phyloP scores from a whole-genome alignment of 2,888 invertebrate species.

The Falcaria lacertinaria region DNA sequence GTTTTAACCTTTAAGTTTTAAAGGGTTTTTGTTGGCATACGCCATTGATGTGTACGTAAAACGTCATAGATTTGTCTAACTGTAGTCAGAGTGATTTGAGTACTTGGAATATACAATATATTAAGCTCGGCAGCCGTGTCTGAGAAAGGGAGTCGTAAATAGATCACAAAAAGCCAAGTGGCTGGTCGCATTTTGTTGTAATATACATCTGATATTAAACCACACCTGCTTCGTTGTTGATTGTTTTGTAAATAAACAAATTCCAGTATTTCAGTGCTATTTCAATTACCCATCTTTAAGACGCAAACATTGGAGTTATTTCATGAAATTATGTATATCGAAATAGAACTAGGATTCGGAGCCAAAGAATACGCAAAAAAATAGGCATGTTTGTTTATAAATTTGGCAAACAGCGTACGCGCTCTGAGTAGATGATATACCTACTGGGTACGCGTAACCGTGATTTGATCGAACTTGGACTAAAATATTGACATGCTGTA shows the following conservation, averaged over 20 bases:
- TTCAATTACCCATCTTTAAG: slow-evolving; percentile 7
- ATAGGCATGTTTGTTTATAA: background rate
- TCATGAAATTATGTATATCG: slow-evolving; percentile 2
- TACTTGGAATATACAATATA: slow-evolving; percentile 24
- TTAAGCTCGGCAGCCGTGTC: slow-evolving; percentile 7
- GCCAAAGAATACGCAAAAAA: background rate
- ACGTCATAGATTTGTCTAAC: slow-evolving; percentile 21
- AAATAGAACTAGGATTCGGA: background rate
- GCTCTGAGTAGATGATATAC: too few relatives aligned
- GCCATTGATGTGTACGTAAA: slow-evolving; percentile 24
- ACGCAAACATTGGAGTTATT: slow-evolving; percentile 9
- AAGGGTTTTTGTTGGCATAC: slow-evolving; percentile 47
- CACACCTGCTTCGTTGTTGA: slow-evolving; percentile 30
- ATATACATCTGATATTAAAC: slow-evolving; percentile 10
- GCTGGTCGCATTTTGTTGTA: slow-evolving; percentile 18
- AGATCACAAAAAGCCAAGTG: slow-evolving; percentile 3
- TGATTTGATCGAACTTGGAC: too few relatives aligned
- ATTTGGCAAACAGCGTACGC: too few relatives aligned
- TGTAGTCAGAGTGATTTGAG: slow-evolving; percentile 28
- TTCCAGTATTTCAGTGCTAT: slow-evolving; percentile 35
- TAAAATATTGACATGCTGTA: too few relatives aligned
- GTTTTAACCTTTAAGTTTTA: slow-evolving; percentile 65
- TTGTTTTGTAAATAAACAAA: slow-evolving; percentile 66
- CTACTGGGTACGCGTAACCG: too few relatives aligned
- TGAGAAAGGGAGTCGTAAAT: slow-evolving; percentile 5